Conservation (phyloP, 1,140 invertebrate species). For the Delia radicum region DNA sequence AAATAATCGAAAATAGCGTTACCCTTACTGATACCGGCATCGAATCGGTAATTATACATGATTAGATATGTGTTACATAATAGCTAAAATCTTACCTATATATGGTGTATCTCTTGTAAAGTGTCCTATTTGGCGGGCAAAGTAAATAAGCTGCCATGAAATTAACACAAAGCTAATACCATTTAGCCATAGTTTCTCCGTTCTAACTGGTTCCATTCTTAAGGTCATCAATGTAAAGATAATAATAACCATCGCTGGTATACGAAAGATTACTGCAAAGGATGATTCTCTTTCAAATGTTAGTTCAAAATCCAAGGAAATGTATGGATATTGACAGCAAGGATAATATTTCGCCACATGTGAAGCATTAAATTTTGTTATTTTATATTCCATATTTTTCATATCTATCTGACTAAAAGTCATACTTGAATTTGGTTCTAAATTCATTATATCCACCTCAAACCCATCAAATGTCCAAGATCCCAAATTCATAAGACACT, state of each 20-base stretch:
- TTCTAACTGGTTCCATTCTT: neutral
- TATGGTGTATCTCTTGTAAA: slow-evolving; percentile 18
- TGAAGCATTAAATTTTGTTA: slow-evolving; percentile 18
- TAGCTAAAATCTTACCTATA: slow-evolving; percentile 6
- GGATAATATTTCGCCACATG: slow-evolving; percentile 22
- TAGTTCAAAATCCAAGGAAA: slow-evolving; percentile 23
- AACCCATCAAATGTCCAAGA: slow-evolving; percentile 30
- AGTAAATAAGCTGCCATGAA: slow-evolving; percentile 24
- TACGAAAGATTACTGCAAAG: slow-evolving; percentile 12
- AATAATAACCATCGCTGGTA: neutral
- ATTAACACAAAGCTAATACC: slow-evolving; percentile 13
- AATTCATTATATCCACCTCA: slow-evolving; percentile 26
- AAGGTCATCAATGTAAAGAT: slow-evolving; percentile 12
- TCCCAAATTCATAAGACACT: slow-evolving; percentile 24
- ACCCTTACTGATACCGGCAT: too few relatives aligned
- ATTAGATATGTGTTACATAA: neutral
- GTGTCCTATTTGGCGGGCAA: slow-evolving; percentile 13
- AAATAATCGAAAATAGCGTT: too few relatives aligned
- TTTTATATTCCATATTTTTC: slow-evolving; percentile 29
- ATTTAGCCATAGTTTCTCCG: slow-evolving; percentile 22
- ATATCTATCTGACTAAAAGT: slow-evolving; percentile 11
- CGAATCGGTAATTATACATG: neutral
- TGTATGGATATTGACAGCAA: slow-evolving; percentile 27
- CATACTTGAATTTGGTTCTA: slow-evolving; percentile 24
- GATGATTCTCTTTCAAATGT: slow-evolving; percentile 13